Base-by-base conservation (phyloP, 2,888 invertebrate genomes). In the Barypeithes pellucidus region DNA sequence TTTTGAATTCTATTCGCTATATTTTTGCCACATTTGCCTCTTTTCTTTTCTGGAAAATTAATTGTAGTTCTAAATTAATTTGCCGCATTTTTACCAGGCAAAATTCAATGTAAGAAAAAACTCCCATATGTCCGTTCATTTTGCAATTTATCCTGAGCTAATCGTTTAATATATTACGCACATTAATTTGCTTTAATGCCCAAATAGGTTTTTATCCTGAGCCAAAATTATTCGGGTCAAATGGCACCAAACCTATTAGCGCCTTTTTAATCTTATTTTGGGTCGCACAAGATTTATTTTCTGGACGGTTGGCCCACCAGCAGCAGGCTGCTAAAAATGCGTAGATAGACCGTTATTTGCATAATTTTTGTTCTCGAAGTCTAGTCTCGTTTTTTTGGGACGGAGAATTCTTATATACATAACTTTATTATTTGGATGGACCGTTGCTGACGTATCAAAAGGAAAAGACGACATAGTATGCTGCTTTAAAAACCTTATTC, bases 261-360 rank as follows among this genome's bases (percentile, higher is more conserved):
- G 47, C 47, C 47, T 47, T 47, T 47, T 47, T 47, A 47, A 47
- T 47, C 47, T 47, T 47, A 47, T 47, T 47, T 47, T 12, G 47
- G 47, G 47, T 47, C 20, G 20, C 4, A 20, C 11, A 18, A 20
- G 47, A 47, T 47, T 47, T 47, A 47, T 47, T 47, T 47, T 47
- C 47, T 47, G 47, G 20, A 47, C 20, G 47, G n/a, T 47, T 47
- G 11, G 20, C 47, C 20, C 47, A 20, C 29, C 29, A 29, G 47
- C 47, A 20, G 8, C 29, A 29, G 47, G 20, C 47, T 47, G 9
- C 20, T 47, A 18, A 47, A 20, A 47, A 47, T 47, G 47, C 47
- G 47, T 47, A 47, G 47, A 47, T 47, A 47, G 47, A 47, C 20
- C 47, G 3, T 9, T 9, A 47, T 47, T 47, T 47, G 20, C 47